Base-by-base conservation (phyloP, 1,140 invertebrate species). In the Vollenhovia emeryi region DNA sequence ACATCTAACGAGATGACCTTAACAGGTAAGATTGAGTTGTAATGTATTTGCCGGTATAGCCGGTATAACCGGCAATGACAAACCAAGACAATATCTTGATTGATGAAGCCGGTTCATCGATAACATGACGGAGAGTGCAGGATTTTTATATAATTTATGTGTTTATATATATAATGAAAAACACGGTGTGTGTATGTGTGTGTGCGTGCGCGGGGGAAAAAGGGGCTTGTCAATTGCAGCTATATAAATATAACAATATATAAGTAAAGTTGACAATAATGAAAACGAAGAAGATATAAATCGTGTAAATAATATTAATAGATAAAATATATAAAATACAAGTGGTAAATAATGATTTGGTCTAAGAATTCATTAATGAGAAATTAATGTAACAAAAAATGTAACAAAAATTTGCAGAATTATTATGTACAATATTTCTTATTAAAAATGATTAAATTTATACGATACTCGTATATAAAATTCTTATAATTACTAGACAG, bases 1-100 rank as follows among this genome's bases (percentile, higher is more conserved):
- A 85, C 90, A 88, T 86, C 82, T 88, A 85, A 92, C 85, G 90
- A 91, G 89, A 94, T 94, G 94, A 94, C 93, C 89, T 91, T 93
- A 91, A 91, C 93, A 94, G 94, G 94, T 94, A 89, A 89, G 87
- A 64, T 71, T 66, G 50, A 87, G 5, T 50, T 68, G 84, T 80
- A 69, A 18, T 18, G 64, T 24, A 21, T 71, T 52, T 9, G 24
- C 66, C 69, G 50, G 69, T 73, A 36, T 71, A 64, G 43, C 57
- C 74, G 27, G 57, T 55, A 18, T 33, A 82, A 0, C 78, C 64
- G 50, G 64, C 64, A 36, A 13, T 18, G 15, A 40, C 11, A 30
- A 57, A 30, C 3, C 13, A 15, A 9, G 7, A 11, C n/a, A 11
- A 45, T 52, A n/a, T 13, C 13, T 55, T 27, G 55, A 40, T 66